Evolutionary conservation across 2,113 vertebrate species (phyloP).

Genomic region (Orycteropus afer): DNA sequence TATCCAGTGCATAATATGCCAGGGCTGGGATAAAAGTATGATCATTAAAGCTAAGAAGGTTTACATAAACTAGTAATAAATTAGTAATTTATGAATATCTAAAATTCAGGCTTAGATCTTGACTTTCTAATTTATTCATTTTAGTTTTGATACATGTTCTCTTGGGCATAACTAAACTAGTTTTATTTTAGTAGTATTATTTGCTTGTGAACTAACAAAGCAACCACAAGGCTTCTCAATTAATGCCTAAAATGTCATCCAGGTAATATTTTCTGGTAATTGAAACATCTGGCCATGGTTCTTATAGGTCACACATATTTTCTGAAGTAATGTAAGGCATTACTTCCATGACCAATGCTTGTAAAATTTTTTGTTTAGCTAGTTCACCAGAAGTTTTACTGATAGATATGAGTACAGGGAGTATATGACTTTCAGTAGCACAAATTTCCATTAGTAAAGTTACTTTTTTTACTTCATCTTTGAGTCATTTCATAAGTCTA

Average conservation of each 20-base stretch:
- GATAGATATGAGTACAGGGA: neutral
- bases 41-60: neutral
- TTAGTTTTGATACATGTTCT: neutral
- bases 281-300: no score
- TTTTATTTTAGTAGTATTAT: neutral
- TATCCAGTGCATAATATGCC: neutral
- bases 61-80: neutral
- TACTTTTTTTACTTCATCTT: neutral
- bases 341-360: neutral
- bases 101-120: neutral
- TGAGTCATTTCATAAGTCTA: neutral
- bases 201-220: neutral
- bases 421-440: neutral
- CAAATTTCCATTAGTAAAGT: neutral
- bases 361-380: neutral
- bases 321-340: neutral
- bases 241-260: neutral
- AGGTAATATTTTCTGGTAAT: neutral
- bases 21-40: neutral
- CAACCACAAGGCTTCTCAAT: neutral
- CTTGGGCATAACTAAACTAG: neutral
- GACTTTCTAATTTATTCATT: neutral
- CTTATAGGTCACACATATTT: neutral
- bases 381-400: neutral
- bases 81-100: neutral